A percentile compares a stretch with the other conserved stretches of the same genome.
phyloP scores from a whole-genome alignment of 92 coral and sea anemone genomes.

The Desmophyllum pertusum region DNA sequence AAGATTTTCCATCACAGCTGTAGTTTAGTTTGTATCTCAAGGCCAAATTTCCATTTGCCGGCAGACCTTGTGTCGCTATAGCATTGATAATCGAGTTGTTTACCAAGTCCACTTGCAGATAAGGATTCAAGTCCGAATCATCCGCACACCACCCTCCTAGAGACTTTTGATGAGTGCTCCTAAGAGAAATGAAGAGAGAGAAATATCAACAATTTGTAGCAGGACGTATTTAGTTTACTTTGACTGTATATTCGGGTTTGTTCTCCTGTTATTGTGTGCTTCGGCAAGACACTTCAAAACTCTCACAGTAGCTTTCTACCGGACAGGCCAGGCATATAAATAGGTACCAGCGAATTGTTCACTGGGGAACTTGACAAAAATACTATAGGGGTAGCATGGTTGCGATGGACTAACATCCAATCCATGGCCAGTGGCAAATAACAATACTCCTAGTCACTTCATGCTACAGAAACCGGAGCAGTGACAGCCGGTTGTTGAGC shows the following conservation, averaged over 20 bases:
- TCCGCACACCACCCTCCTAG: conserved; percentile 71
- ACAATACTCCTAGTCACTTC: too few species aligned
- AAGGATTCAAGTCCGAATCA: conserved; percentile 47
- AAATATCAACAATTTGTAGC: not conserved
- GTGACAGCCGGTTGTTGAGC: too few species aligned
- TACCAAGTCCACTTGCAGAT: conserved; percentile 61
- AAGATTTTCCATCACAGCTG: conserved; percentile 65
- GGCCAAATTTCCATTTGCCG: conserved; percentile 52
- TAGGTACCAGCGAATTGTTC: too few species aligned
- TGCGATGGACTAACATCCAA: too few species aligned
- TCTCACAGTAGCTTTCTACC: not conserved
- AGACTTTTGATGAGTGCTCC: conserved; percentile 26
- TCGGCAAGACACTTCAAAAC: not conserved
- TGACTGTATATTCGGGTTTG: not conserved
- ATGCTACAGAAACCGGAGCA: too few species aligned
- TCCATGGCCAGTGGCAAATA: too few species aligned
- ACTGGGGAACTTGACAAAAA: too few species aligned
- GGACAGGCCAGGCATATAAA: too few species aligned
- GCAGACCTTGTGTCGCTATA: conserved; percentile 68
- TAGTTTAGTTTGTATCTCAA: conserved; percentile 56
- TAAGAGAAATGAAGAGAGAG: not conserved
- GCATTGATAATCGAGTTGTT: conserved; percentile 47
- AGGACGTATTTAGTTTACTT: not conserved
- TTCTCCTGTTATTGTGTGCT: not conserved
- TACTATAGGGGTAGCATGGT: too few species aligned